Base-by-base conservation (phyloP, 2,888 invertebrate species). In the Hydrotaea diabolus region DNA sequence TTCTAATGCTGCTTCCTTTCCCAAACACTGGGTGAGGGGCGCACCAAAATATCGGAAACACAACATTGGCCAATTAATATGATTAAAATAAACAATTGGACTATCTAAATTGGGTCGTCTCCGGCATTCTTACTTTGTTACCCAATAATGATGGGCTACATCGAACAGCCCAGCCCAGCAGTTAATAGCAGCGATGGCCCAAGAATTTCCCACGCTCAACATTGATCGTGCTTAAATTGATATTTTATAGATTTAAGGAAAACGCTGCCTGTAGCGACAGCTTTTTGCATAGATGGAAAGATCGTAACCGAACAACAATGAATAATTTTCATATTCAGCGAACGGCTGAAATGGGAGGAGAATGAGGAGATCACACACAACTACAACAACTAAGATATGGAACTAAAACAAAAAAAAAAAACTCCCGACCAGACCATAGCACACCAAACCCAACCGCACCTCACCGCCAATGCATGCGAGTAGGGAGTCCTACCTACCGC, bases 141-240 rank as follows among this genome's bases (percentile, higher is more conserved):
- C 62, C 53, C 73, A 74, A 78, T 73, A 69, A 76, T 73, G 66
- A 69, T 74, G 55, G 36, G 21, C 19, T 21, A 9, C 8, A 17
- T 15, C 55, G 19, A 36, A 46, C 39, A 43, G 39, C 55, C 69
- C 39, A 43, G 39, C 55, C 57, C 57, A 59, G 57, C n/a, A 62
- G 46, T 43, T 75, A 77, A 75, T 83, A 80, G 72, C 72, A 80
- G n/a, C n/a, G n/a, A 79, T 64, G 77, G 43, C 69, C 39, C 69
- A 21, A 23, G 76, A 85, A 82, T 85, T 85, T 85, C 85, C 85
- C 85, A 85, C 85, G 85, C 82, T 85, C 79, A 82, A 69, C 74
- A 79, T 85, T 82, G 85, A 85, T 85, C 85, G 85, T 85, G 85
- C 85, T 85, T 85, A 85, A 85, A 85, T 85, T 85, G 85, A 85